These are phyloP conservation scores for Anguilla japonica DNA, from an alignment of 2,113 vertebrate genomes.

Conservation along the genomic window DNA sequence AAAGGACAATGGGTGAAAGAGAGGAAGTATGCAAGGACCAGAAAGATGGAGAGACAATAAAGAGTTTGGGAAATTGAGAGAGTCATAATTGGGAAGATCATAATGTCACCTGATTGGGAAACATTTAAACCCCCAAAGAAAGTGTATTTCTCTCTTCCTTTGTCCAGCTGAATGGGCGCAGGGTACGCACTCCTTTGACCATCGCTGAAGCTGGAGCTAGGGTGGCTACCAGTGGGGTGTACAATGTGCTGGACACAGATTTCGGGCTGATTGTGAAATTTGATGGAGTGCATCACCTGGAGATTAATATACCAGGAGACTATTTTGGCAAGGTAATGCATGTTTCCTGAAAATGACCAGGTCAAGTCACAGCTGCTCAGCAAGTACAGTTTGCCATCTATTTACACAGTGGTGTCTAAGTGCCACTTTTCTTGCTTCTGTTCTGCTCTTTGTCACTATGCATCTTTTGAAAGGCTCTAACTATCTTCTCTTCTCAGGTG, in stretches of 20 bases:
- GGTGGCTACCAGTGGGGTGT: constrained; percentile 76
- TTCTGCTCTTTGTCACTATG: not conserved
- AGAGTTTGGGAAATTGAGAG: not conserved
- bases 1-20: not conserved
- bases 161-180: constrained; percentile 65
- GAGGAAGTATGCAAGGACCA: not conserved
- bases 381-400: not conserved
- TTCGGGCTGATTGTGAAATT: constrained; percentile 84
- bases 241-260: constrained; percentile 76
- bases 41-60: not conserved
- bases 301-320: constrained; percentile 79
- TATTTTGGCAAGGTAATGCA: constrained; percentile 80
- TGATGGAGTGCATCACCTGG: constrained; percentile 80
- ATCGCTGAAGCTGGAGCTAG: constrained; percentile 51
- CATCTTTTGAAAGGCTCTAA: not conserved
- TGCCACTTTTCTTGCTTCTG: not conserved
- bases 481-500: constrained; percentile 57
- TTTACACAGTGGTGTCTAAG: not conserved
- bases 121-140: too few species aligned
- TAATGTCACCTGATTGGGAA: too few species aligned
- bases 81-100: not conserved
- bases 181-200: constrained; percentile 69
- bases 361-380: not conserved
- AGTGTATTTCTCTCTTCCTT: not conserved
- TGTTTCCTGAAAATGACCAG: not conserved